Evolutionary conservation across 1,140 invertebrate species (phyloP).

Genomic region (Gryllus bimaculatus): DNA sequence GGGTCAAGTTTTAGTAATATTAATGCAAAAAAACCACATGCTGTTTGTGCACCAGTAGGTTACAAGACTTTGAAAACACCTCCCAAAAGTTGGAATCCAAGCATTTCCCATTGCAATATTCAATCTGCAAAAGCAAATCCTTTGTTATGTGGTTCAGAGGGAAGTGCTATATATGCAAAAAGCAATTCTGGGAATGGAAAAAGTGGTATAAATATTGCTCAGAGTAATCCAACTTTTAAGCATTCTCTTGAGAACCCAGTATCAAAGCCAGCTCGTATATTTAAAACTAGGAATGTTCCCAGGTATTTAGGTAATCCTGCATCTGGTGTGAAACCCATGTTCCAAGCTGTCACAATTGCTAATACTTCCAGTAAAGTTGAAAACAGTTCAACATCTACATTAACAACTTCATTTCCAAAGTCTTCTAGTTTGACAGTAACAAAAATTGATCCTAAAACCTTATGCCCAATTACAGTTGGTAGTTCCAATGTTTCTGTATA

Average conservation of each 20-base stretch:
- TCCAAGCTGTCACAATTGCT: constrained; percentile 31
- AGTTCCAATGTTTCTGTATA: constrained; percentile 26
- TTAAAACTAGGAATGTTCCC: constrained; percentile 47
- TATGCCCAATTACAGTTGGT: constrained; percentile 40
- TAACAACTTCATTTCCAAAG: constrained; percentile 18
- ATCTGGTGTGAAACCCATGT: constrained; percentile 51
- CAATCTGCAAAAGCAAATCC: not conserved
- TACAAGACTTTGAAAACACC: constrained; percentile 20
- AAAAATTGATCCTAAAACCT: constrained; percentile 50
- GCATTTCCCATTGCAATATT: constrained; percentile 8
- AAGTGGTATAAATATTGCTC: too few species aligned
- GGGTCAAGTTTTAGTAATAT: too few species aligned
- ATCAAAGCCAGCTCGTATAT: constrained; percentile 44
- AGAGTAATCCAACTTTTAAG: too few species aligned
- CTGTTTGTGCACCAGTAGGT: not conserved
- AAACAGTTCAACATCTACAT: not conserved
- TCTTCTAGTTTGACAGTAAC: constrained; percentile 38
- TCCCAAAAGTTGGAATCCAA: constrained; percentile 21
- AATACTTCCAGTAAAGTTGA: constrained; percentile 24
- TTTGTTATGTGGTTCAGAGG: too few species aligned
- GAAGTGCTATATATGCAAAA: too few species aligned
- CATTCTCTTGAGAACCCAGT: too few species aligned
- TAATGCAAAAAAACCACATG: too few species aligned
- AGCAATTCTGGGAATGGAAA: too few species aligned
- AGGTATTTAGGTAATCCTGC: constrained; percentile 50